Percentiles rank a stretch among this genome's conserved stretches.
Conservation (phyloP, 2,797 vertebrate species). For the Mus minutoides region DNA sequence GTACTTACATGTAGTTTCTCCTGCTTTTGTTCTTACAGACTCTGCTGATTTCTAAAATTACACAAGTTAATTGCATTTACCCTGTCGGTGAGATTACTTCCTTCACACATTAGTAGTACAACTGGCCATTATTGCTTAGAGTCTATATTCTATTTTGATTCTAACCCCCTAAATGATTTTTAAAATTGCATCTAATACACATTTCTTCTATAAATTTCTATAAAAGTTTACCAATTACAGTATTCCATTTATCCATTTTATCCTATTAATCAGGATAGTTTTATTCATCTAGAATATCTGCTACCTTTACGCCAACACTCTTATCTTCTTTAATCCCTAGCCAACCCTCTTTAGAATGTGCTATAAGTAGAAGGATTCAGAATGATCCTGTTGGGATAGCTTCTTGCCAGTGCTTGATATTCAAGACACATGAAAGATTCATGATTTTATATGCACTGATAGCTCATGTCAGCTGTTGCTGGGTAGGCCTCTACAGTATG, state of each 20-base stretch:
- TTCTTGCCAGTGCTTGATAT: background rate
- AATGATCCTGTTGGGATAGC: background rate
- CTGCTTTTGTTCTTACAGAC: background rate
- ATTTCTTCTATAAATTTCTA: background rate
- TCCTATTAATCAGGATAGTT: background rate
- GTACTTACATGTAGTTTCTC: background rate
- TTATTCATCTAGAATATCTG: background rate
- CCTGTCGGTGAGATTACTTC: background rate
- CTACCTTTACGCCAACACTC: background rate
- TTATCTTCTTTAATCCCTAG: background rate
- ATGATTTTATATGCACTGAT: background rate
- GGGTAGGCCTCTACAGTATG: background rate
- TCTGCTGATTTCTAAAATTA: conserved; percentile 8
- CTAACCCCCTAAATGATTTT: conserved; percentile 24
- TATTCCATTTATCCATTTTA: background rate
- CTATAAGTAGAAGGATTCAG: background rate
- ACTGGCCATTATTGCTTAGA: background rate
- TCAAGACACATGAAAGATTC: background rate
- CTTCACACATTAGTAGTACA: background rate
- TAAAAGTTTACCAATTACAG: background rate
- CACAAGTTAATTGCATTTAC: background rate
- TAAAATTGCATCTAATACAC: background rate
- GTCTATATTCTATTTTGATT: background rate
- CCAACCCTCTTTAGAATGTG: background rate
- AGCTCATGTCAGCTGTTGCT: background rate